phyloP scores from a whole-genome alignment of 2,113 vertebrate species.

The Oryzias melastigma region DNA sequence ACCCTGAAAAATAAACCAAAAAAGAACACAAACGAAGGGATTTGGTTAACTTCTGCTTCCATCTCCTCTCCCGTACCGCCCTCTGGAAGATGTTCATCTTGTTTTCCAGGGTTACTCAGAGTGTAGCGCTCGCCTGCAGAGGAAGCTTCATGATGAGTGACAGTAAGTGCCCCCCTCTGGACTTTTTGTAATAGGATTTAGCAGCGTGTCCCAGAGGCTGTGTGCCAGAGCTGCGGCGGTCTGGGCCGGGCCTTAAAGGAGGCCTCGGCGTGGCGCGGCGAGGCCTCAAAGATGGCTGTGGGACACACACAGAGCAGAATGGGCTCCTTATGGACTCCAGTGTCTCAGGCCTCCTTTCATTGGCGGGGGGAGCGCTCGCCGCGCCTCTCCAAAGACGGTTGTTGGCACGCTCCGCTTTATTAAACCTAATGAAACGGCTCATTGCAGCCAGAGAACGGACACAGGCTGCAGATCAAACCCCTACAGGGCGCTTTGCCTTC shows the following conservation, averaged over 20 bases:
- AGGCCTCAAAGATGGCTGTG: not conserved
- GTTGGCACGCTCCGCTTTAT: constrained; percentile 75
- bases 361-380: constrained; percentile 51
- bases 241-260: constrained; percentile 32
- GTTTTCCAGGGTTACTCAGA: constrained; percentile 3
- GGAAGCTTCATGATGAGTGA: constrained; percentile 47
- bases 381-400: constrained; percentile 51
- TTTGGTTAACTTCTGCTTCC: too few species aligned
- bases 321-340: constrained; percentile 39
- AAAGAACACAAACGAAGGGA: too few species aligned
- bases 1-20: too few species aligned
- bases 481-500: constrained; percentile 1
- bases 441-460: constrained; percentile 56
- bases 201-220: constrained; percentile 16
- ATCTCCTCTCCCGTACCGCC: too few species aligned
- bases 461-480: constrained; percentile 69
- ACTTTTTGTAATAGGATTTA: constrained; percentile 73
- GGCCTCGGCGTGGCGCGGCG: constrained; percentile 37
- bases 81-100: too few species aligned
- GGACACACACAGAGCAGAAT: constrained; percentile 42
- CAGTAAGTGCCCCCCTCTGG: constrained; percentile 48
- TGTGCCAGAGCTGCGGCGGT: constrained; percentile 46
- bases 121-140: constrained; percentile 23
- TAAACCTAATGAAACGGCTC: constrained; percentile 77
- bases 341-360: constrained; percentile 15